These are phyloP conservation scores for Tricholauxania praeusta DNA, from an alignment of 2,888 invertebrate species.

Conservation along the genomic window DNA sequence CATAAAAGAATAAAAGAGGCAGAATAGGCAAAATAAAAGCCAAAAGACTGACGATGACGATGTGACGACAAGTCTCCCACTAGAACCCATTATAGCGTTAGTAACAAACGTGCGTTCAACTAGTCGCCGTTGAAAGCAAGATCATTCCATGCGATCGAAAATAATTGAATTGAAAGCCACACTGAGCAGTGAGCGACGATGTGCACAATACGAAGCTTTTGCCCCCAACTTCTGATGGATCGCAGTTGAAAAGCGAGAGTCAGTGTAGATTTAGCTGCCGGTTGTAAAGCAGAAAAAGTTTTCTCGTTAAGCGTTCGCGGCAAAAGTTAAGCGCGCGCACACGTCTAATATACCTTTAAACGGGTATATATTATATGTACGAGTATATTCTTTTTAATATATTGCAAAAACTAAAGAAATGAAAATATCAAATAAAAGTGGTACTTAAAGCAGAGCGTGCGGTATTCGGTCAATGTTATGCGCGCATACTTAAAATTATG, in stretches of 20 bases:
- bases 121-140: not conserved
- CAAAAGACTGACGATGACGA: too few species aligned
- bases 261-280: slow-evolving; percentile 36
- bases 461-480: slow-evolving; percentile 30
- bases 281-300: slow-evolving; percentile 19
- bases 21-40: not conserved
- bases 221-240: not conserved
- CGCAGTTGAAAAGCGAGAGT: slow-evolving; percentile 16
- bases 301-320: not conserved
- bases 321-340: too few species aligned
- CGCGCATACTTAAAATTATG: not conserved
- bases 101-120: not conserved
- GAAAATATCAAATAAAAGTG: too few species aligned
- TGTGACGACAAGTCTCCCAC: too few species aligned
- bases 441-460: slow-evolving; percentile 7
- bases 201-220: not conserved
- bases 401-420: too few species aligned
- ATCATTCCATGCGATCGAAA: not conserved
- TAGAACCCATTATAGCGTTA: too few species aligned
- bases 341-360: too few species aligned
- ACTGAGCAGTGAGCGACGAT: not conserved
- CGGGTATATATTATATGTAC: too few species aligned
- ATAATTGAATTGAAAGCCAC: slow-evolving; percentile 5
- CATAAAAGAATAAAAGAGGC: slow-evolving; percentile 26
- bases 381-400: too few species aligned